These are phyloP conservation scores for Danio aesculapii DNA, from an alignment of 2,797 vertebrate species.

Conservation along the genomic window DNA sequence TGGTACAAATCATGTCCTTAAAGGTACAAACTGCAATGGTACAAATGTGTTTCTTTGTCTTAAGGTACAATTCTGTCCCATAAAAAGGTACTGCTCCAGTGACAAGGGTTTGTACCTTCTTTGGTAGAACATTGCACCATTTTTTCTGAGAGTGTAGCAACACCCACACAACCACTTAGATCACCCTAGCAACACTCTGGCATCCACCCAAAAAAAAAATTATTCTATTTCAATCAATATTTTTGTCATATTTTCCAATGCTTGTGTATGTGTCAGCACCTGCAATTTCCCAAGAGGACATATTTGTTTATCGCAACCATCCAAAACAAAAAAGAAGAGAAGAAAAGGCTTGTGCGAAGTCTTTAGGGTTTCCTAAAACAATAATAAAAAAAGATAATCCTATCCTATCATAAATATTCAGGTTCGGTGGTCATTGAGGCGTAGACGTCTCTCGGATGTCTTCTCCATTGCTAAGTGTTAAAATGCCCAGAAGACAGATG, in stretches of 20 bases:
- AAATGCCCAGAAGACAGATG: slow-evolving; percentile 75
- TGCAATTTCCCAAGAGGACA: slow-evolving; percentile 28
- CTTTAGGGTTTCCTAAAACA: slow-evolving; percentile 57
- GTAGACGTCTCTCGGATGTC: slow-evolving; percentile 67
- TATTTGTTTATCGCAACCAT: slow-evolving; percentile 28
- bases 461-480: slow-evolving; percentile 75
- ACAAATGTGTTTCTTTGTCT: too few relatives aligned
- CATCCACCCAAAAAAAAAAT: too few relatives aligned
- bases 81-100: too few relatives aligned
- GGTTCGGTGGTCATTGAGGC: slow-evolving; percentile 59
- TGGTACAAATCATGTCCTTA: too few relatives aligned
- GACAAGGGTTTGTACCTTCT: too few relatives aligned
- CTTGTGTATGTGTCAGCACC: slow-evolving; percentile 35
- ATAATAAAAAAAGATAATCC: slow-evolving; percentile 47
- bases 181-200: too few relatives aligned
- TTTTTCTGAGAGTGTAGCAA: too few relatives aligned
- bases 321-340: neutral
- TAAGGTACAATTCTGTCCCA: too few relatives aligned
- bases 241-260: neutral
- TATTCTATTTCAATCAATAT: too few relatives aligned
- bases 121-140: too few relatives aligned
- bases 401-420: slow-evolving; percentile 60
- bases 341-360: slow-evolving; percentile 49
- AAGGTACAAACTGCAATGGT: too few relatives aligned
- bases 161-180: too few relatives aligned